phyloP scores from a whole-genome alignment of 2,113 vertebrate genomes.

The Crypturellus undulatus region DNA sequence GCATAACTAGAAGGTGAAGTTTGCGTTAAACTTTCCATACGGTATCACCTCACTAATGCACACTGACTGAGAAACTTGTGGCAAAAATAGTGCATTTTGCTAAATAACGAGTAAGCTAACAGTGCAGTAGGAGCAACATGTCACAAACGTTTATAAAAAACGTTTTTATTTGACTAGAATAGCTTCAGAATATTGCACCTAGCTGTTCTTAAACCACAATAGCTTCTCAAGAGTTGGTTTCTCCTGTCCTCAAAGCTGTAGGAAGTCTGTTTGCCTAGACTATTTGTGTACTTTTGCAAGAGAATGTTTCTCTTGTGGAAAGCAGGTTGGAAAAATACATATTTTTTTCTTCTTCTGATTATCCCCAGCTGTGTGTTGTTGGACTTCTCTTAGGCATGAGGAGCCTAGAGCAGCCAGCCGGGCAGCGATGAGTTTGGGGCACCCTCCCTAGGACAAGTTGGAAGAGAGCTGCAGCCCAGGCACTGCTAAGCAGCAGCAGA shows the following conservation, averaged over 20 bases:
- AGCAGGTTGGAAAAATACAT: not conserved
- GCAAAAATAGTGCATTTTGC: slow-evolving; percentile 49
- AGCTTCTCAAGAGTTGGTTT: not conserved
- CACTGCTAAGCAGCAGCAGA: not conserved
- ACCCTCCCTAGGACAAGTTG: not conserved
- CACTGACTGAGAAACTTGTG: slow-evolving; percentile 43
- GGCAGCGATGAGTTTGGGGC: not conserved
- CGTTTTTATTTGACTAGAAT: not conserved
- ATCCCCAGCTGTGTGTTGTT: not conserved
- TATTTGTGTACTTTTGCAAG: not conserved
- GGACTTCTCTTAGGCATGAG: not conserved
- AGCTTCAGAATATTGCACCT: not conserved
- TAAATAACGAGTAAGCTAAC: slow-evolving; percentile 55
- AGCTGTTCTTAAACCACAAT: not conserved
- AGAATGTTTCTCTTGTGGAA: not conserved
- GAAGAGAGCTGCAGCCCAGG: not conserved
- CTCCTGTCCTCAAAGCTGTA: not conserved
- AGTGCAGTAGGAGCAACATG: not conserved
- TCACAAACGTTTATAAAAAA: not conserved
- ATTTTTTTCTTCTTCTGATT: not conserved
- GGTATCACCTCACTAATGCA: slow-evolving; percentile 57
- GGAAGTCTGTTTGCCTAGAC: not conserved
- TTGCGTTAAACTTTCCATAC: slow-evolving; percentile 45
- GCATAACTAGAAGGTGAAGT: slow-evolving; percentile 35
- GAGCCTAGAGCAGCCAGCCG: not conserved